Evolutionary conservation across 2,888 invertebrate species (phyloP).

Genomic region (Ophioninae sp.): DNA sequence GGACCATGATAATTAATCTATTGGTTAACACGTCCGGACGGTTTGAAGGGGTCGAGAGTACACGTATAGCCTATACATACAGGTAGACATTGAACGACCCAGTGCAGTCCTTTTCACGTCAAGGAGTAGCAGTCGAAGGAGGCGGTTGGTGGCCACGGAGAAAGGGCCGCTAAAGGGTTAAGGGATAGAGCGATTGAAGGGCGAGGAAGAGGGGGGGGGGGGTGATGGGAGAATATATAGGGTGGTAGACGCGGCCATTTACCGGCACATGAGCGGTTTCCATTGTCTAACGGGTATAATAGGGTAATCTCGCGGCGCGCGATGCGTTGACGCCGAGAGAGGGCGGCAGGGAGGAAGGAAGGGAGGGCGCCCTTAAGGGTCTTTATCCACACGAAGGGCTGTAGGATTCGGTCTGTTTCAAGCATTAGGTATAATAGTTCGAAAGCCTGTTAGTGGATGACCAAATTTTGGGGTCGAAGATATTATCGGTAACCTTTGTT

Average conservation of each 20-base stretch:
- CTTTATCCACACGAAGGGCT: not conserved
- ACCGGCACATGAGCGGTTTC: conserved; percentile 79
- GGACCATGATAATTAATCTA: conserved; percentile 62
- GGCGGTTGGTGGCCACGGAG: conserved; percentile 33
- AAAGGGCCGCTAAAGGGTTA: conserved; percentile 53
- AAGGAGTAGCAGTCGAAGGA: conserved; percentile 39
- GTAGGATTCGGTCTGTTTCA: not conserved
- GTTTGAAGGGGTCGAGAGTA: conserved; percentile 15
- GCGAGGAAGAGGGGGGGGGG: conserved; percentile 41
- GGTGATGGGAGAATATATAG: conserved; percentile 57
- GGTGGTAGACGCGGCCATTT: conserved; percentile 78
- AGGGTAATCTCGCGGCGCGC: conserved; percentile 79
- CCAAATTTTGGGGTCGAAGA: conserved; percentile 41
- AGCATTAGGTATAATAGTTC: not conserved
- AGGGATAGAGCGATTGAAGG: conserved; percentile 29
- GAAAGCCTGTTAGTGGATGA: conserved; percentile 28
- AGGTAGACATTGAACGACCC: conserved; percentile 32
- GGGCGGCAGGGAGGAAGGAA: not conserved
- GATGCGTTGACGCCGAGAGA: conserved; percentile 75
- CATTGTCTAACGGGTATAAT: conserved; percentile 80
- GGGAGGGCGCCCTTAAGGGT: not conserved
- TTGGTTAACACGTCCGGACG: conserved; percentile 50
- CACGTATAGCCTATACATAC: conserved; percentile 8
- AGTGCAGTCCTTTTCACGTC: conserved; percentile 35
- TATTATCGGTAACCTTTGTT: conserved; percentile 16